These are phyloP conservation scores for Myxocyprinus asiaticus DNA, from an alignment of 2,113 vertebrate genomes.

Conservation along the genomic window DNA sequence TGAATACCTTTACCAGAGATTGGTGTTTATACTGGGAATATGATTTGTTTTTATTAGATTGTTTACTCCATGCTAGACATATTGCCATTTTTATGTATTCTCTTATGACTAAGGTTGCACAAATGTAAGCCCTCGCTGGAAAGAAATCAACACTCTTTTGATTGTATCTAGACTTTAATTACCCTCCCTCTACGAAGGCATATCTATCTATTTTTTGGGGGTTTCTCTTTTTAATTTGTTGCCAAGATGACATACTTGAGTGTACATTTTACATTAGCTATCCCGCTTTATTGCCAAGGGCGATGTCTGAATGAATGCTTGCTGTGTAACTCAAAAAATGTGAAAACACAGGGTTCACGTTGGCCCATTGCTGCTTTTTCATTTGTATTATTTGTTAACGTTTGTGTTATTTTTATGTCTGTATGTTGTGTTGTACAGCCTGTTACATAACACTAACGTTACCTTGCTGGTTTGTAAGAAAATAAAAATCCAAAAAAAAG, in stretches of 20 bases:
- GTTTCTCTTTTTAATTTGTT: slow-evolving; percentile 49
- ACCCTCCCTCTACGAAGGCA: slow-evolving; percentile 49
- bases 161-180: slow-evolving; percentile 58
- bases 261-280: slow-evolving; percentile 36
- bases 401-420: slow-evolving; percentile 58
- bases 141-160: slow-evolving; percentile 44
- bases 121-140: slow-evolving; percentile 32
- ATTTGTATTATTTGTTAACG: slow-evolving; percentile 61
- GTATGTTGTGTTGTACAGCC: slow-evolving; percentile 73
- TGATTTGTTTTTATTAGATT: slow-evolving; percentile 43
- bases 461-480: slow-evolving; percentile 78
- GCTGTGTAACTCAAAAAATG: slow-evolving; percentile 70
- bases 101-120: slow-evolving; percentile 50
- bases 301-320: slow-evolving; percentile 52
- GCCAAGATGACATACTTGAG: slow-evolving; percentile 60
- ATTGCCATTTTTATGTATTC: slow-evolving; percentile 46
- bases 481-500: slow-evolving; percentile 66
- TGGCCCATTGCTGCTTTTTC: slow-evolving; percentile 77
- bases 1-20: slow-evolving; percentile 8
- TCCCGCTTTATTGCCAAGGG: slow-evolving; percentile 53
- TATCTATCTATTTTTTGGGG: slow-evolving; percentile 23
- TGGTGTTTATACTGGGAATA: slow-evolving; percentile 69
- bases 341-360: slow-evolving; percentile 73
- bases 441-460: slow-evolving; percentile 79
- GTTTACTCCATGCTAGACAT: slow-evolving; percentile 35